These are phyloP conservation scores for Corvus moneduloides DNA, from an alignment of 2,113 vertebrate species.

Conservation along the genomic window DNA sequence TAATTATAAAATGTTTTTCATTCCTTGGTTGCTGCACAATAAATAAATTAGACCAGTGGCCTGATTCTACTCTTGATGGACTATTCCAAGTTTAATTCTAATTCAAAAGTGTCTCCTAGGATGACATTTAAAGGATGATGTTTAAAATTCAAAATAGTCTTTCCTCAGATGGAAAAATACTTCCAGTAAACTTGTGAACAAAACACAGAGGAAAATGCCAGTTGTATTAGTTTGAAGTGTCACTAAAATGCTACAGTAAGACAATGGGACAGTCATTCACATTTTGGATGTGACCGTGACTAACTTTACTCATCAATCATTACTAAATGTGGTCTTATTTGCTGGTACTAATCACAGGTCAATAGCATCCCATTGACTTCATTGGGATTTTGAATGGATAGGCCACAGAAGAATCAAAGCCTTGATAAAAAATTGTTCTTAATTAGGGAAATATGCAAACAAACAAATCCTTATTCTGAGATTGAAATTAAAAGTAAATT, in stretches of 20 bases:
- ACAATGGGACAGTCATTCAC: background rate
- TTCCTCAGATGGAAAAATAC: background rate
- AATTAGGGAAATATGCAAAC: background rate
- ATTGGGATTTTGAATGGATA: background rate
- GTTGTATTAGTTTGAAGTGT: background rate
- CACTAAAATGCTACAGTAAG: background rate
- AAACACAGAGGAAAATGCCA: background rate
- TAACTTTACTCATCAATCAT: background rate
- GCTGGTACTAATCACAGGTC: background rate
- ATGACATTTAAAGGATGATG: background rate
- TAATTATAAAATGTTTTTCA: background rate
- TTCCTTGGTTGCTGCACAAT: background rate
- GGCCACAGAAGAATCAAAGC: background rate
- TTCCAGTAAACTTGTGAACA: background rate
- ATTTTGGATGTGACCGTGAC: background rate
- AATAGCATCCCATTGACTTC: background rate
- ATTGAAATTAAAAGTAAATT: background rate
- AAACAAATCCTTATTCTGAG: background rate
- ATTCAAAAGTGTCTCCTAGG: background rate
- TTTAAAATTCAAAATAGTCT: background rate
- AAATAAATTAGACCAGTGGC: background rate
- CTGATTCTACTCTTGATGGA: background rate
- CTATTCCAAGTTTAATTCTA: background rate
- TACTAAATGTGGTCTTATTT: background rate
- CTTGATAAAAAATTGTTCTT: background rate